Conservation (phyloP, 2,888 invertebrate species). For the Nezara viridula region DNA sequence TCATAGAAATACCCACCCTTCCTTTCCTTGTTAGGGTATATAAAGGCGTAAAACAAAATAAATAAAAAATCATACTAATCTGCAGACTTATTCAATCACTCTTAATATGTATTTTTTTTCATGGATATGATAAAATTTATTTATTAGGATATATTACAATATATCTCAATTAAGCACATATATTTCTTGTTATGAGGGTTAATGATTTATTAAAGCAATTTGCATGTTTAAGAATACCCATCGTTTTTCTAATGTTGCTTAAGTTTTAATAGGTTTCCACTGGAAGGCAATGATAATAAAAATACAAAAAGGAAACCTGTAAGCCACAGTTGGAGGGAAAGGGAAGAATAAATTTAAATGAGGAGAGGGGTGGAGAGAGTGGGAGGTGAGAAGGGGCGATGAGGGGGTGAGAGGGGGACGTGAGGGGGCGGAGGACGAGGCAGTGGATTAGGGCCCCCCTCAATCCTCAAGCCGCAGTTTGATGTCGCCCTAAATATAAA, state of each 20-base stretch:
- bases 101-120: no score
- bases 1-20: no score
- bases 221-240: neutral
- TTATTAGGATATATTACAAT: no score
- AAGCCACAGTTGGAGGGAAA: neutral
- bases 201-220: no score
- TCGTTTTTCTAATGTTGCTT: neutral
- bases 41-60: no score
- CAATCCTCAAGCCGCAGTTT: neutral
- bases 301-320: neutral
- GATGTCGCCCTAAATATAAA: slow-evolving; percentile 46
- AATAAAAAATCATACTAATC: no score
- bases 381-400: neutral
- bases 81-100: no score
- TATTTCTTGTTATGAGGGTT: no score
- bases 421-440: neutral
- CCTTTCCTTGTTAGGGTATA: no score
- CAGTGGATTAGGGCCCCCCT: neutral
- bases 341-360: slow-evolving; percentile 10
- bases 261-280: neutral
- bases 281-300: neutral
- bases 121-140: no score
- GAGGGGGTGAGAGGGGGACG: neutral
- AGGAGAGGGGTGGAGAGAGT: neutral
- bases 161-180: no score